These are phyloP conservation scores for Triplophysa rosa DNA, from an alignment of 2,113 vertebrate species.

Conservation along the genomic window DNA sequence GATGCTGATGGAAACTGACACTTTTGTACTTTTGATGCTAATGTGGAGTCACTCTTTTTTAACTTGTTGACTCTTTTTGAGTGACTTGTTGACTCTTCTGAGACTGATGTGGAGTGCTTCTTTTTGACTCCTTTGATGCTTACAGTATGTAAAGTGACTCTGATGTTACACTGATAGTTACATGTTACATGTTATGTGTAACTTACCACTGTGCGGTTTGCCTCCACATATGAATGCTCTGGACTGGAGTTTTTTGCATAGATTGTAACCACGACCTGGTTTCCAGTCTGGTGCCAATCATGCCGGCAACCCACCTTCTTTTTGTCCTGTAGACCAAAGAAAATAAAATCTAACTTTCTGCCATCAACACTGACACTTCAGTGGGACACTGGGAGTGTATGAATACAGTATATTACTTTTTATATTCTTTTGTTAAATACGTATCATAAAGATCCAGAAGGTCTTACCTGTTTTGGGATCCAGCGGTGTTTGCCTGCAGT, in stretches of 20 bases:
- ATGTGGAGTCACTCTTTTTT: too few relatives aligned
- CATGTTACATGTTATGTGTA: not conserved
- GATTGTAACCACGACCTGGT: conserved; percentile 82
- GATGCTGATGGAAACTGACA: too few relatives aligned
- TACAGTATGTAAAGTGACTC: too few relatives aligned
- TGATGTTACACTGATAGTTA: too few relatives aligned
- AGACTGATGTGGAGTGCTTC: too few relatives aligned
- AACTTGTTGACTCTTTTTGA: too few relatives aligned
- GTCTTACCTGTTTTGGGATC: conserved; percentile 76
- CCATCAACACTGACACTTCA: not conserved
- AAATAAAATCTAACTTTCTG: not conserved
- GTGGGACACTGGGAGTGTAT: not conserved
- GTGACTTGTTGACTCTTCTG: too few relatives aligned
- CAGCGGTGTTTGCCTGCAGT: conserved; percentile 83
- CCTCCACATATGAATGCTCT: conserved; percentile 77
- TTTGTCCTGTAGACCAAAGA: conserved; percentile 75
- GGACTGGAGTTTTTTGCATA: conserved; percentile 88
- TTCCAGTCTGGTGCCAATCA: conserved; percentile 94
- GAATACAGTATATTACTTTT: not conserved
- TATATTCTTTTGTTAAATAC: too few relatives aligned
- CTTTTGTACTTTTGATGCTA: too few relatives aligned
- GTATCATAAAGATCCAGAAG: not conserved
- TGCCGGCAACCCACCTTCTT: conserved; percentile 84
- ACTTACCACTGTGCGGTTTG: conserved; percentile 86
- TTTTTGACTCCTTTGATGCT: not conserved